Evolutionary conservation across 2,113 vertebrate genomes (phyloP).

Genomic region (Ginglymostoma cirratum): DNA sequence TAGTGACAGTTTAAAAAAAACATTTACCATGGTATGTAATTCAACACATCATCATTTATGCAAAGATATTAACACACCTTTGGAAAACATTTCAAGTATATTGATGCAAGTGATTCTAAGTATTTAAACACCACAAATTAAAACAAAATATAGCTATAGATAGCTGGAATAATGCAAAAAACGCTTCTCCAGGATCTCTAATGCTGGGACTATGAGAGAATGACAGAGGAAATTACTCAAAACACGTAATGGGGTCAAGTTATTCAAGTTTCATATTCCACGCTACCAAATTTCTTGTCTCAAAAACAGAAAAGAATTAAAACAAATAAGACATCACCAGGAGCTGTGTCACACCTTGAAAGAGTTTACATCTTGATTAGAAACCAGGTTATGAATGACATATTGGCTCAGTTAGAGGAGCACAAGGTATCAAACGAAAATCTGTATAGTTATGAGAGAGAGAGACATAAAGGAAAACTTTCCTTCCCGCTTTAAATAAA

Average conservation of each 20-base stretch:
- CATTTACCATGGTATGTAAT: neutral
- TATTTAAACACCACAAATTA: neutral
- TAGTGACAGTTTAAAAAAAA: neutral
- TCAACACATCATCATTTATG: neutral
- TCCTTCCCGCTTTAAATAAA: neutral
- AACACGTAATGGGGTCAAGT: neutral
- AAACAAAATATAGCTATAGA: neutral
- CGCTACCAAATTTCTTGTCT: neutral
- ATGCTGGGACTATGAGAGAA: neutral
- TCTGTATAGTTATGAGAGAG: neutral
- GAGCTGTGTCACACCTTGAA: neutral
- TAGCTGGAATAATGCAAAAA: neutral
- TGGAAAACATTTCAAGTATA: neutral
- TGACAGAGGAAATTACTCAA: neutral
- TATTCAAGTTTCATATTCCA: neutral
- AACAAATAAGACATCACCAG: neutral
- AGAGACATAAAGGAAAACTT: neutral
- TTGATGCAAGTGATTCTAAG: neutral
- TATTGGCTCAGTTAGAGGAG: neutral
- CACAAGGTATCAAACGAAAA: neutral
- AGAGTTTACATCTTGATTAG: neutral
- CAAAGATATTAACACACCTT: neutral
- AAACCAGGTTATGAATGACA: neutral
- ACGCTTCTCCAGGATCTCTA: neutral
- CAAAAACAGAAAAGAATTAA: neutral